phyloP scores from a whole-genome alignment of 2,113 vertebrate species.

The Pangasianodon hypophthalmus region DNA sequence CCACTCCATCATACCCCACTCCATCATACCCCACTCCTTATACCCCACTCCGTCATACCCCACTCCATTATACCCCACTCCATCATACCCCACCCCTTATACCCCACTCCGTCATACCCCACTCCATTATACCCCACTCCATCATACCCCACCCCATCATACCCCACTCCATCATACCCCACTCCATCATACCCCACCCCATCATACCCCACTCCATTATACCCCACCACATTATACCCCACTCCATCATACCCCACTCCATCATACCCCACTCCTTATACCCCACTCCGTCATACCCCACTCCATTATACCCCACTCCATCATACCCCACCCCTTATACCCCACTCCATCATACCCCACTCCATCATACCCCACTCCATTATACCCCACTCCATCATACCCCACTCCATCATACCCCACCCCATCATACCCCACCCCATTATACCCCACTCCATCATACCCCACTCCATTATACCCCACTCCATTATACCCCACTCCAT shows the following conservation, averaged over 20 bases:
- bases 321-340: background rate
- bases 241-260: no score
- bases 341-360: background rate
- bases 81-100: background rate
- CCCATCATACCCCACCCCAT: background rate
- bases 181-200: background rate
- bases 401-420: no score
- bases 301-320: background rate
- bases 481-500: background rate
- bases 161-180: background rate
- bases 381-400: background rate
- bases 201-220: background rate
- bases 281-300: background rate
- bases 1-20: no score
- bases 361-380: background rate
- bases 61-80: background rate
- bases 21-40: background rate
- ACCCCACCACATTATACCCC: no score
- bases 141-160: background rate
- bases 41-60: no score
- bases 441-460: no score
- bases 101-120: background rate
- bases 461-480: background rate
- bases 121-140: background rate
- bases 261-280: background rate